phyloP scores from a whole-genome alignment of 1,140 invertebrate species.

The Parasteatoda tepidariorum region DNA sequence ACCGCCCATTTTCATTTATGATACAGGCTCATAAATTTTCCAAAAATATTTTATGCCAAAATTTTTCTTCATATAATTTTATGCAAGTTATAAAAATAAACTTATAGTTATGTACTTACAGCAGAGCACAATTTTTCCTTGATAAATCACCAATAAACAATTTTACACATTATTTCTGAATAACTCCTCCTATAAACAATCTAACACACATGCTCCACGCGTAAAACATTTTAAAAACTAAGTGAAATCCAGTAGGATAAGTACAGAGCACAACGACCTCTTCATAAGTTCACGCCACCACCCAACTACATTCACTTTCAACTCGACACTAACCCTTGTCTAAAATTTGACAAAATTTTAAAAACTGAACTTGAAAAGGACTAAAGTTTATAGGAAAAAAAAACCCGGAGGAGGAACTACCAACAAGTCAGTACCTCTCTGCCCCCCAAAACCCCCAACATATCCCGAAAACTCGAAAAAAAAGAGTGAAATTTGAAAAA shows the following conservation, averaged over 20 bases:
- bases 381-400: background rate
- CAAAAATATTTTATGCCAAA: no score
- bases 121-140: no score
- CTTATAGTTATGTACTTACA: no score
- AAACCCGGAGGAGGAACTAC: background rate
- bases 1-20: no score
- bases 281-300: constrained; percentile 25
- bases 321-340: constrained; percentile 31
- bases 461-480: background rate
- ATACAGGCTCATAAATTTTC: no score
- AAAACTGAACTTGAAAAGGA: constrained; percentile 53
- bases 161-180: no score
- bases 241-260: background rate
- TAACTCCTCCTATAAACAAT: no score
- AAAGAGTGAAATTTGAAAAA: constrained; percentile 34
- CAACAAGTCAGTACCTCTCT: background rate
- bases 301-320: constrained; percentile 51
- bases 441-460: background rate
- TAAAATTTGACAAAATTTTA: constrained; percentile 32
- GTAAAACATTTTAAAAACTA: background rate
- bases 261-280: background rate
- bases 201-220: no score
- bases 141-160: no score
- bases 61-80: no score
- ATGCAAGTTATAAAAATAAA: no score